Percentiles rank a stretch among this genome's conserved stretches.
phyloP scores from a whole-genome alignment of 2,888 invertebrate genomes.

The Tinea pellionella region DNA sequence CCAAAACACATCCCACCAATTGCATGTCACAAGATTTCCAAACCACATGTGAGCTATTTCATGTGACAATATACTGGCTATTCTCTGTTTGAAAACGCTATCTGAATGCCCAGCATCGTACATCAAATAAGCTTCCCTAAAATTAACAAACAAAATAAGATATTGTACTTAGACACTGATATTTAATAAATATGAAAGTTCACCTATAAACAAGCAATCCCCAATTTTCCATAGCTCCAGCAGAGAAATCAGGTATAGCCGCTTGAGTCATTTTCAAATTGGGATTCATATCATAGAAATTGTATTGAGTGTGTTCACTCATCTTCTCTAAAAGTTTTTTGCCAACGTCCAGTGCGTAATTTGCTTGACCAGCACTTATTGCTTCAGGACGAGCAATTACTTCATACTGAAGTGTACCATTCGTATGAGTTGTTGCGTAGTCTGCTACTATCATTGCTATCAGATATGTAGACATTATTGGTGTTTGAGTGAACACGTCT shows the following conservation, averaged over 20 bases:
- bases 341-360: conserved; percentile 51
- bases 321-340: conserved; percentile 53
- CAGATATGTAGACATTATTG: conserved; percentile 74
- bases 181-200: neutral
- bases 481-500: conserved; percentile 48
- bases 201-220: conserved; percentile 82
- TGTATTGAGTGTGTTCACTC: conserved; percentile 66
- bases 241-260: conserved; percentile 81
- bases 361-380: conserved; percentile 36
- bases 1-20: conserved; percentile 75
- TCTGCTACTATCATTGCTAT: conserved; percentile 77
- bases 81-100: conserved; percentile 54
- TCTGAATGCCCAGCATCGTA: conserved; percentile 48
- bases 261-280: conserved; percentile 74
- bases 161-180: neutral
- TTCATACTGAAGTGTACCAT: conserved; percentile 32
- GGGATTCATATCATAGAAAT: conserved; percentile 53
- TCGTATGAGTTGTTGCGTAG: conserved; percentile 36
- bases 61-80: conserved; percentile 73
- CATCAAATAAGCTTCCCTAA: conserved; percentile 57
- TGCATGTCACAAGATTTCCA: conserved; percentile 73
- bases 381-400: conserved; percentile 58
- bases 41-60: conserved; percentile 83
- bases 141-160: conserved; percentile 16
- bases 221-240: conserved; percentile 90